These are phyloP conservation scores for Torymus texanus DNA, from an alignment of 2,888 invertebrate species.

Conservation along the genomic window DNA sequence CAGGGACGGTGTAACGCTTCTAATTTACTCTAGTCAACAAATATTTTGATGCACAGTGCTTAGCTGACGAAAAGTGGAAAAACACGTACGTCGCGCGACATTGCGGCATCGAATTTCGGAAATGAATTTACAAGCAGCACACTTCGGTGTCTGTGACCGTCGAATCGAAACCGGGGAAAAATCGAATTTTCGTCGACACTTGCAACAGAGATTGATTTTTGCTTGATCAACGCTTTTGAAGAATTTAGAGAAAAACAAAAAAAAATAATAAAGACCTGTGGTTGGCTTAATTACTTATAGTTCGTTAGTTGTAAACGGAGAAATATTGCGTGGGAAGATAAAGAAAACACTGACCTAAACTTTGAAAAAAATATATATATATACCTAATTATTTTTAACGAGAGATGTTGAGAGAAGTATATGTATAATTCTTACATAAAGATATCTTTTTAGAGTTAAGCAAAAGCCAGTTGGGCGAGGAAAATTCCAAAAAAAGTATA, in stretches of 20 bases:
- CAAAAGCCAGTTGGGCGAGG: conserved; percentile 23
- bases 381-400: conserved; percentile 49
- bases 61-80: conserved; percentile 21
- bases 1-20: conserved; percentile 42
- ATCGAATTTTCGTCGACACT: conserved; percentile 26
- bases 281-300: conserved; percentile 45
- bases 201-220: conserved; percentile 36
- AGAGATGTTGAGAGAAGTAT: conserved; percentile 26
- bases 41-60: conserved; percentile 45
- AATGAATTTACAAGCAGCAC: conserved; percentile 32
- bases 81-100: conserved; percentile 7
- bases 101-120: conserved; percentile 32
- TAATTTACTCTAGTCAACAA: conserved; percentile 63
- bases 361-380: conserved; percentile 5
- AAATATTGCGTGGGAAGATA: conserved; percentile 9
- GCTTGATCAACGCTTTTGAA: conserved; percentile 17
- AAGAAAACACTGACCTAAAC: conserved; percentile 14
- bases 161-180: conserved; percentile 10
- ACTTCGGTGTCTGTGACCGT: conserved; percentile 19
- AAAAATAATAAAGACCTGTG: not conserved
- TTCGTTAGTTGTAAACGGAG: conserved; percentile 30
- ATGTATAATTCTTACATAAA: conserved; percentile 34
- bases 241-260: conserved; percentile 1
- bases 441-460: conserved; percentile 40
- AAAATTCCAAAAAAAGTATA: conserved; percentile 30